phyloP scores from a whole-genome alignment of 2,113 vertebrate species.

The Leuciscus idus region DNA sequence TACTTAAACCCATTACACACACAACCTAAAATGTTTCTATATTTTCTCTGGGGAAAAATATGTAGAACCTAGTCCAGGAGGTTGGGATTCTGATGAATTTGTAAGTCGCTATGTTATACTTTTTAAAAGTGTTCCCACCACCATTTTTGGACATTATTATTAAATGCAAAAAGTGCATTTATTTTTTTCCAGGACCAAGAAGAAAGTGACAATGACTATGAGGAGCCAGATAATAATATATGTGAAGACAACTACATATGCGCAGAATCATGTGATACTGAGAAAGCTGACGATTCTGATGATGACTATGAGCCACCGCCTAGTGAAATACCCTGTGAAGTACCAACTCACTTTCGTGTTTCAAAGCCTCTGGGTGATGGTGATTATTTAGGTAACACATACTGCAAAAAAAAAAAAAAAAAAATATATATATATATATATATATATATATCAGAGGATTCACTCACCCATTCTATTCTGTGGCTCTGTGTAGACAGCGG shows the following conservation, averaged over 20 bases:
- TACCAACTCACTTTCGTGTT: slow-evolving; percentile 58
- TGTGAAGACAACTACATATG: slow-evolving; percentile 33
- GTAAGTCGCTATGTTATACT: slow-evolving; percentile 71
- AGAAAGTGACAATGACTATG: slow-evolving; percentile 45
- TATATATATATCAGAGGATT: neutral
- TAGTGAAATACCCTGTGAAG: slow-evolving; percentile 66
- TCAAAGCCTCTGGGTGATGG: slow-evolving; percentile 75
- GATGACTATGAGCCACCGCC: neutral
- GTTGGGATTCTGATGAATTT: slow-evolving; percentile 82
- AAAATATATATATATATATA: no score
- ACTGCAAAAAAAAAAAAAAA: neutral
- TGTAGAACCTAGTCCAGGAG: slow-evolving; percentile 67
- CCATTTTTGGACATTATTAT: neutral
- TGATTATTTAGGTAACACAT: slow-evolving; percentile 23
- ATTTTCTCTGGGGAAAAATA: slow-evolving; percentile 35
- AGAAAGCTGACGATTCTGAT: neutral
- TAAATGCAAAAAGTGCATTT: neutral
- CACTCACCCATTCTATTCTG: neutral
- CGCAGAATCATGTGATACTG: slow-evolving; percentile 70
- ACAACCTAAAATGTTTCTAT: neutral
- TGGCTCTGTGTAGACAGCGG: slow-evolving; percentile 27
- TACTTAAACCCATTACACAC: neutral
- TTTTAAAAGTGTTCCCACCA: neutral
- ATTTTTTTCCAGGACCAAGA: slow-evolving; percentile 60
- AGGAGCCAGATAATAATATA: neutral